Conservation (phyloP, 2,113 vertebrate species). For the Ondatra zibethicus region DNA sequence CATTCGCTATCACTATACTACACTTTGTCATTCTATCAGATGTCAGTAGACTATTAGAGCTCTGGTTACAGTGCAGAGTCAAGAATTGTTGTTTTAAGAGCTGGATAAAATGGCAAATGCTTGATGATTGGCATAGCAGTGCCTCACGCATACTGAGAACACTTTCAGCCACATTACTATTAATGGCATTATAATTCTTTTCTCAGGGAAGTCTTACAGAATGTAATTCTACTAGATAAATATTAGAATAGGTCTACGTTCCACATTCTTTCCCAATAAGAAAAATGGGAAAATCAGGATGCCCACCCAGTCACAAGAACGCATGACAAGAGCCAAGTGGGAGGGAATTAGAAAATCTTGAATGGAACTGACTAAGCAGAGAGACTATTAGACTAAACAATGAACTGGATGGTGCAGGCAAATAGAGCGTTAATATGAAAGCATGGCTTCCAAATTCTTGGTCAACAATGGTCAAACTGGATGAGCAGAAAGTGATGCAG, state of each 20-base stretch:
- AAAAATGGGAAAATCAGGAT: conserved; percentile 71
- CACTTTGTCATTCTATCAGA: neutral
- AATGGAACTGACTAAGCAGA: conserved; percentile 75
- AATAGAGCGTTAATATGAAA: conserved; percentile 41
- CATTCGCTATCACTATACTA: neutral
- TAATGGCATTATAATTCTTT: conserved; percentile 25
- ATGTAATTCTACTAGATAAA: conserved; percentile 54
- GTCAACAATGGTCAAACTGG: conserved; percentile 43
- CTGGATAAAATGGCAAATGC: neutral
- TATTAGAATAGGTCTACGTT: conserved; percentile 51
- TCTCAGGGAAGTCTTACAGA: conserved; percentile 30
- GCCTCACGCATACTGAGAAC: neutral
- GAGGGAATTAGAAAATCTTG: conserved; percentile 66
- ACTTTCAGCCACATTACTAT: neutral
- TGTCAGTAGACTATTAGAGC: neutral
- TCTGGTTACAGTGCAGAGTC: neutral
- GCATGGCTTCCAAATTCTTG: conserved; percentile 51
- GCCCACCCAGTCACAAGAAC: conserved; percentile 68
- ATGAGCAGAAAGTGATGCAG: conserved; percentile 50
- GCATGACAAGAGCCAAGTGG: conserved; percentile 50
- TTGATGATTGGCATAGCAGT: neutral
- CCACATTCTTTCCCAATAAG: conserved; percentile 62
- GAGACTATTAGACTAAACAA: conserved; percentile 71
- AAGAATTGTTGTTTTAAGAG: neutral
- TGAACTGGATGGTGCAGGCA: neutral